Evolutionary conservation across 2,797 vertebrate genomes (phyloP).

Genomic region (Enteromius afrohamiltoni): DNA sequence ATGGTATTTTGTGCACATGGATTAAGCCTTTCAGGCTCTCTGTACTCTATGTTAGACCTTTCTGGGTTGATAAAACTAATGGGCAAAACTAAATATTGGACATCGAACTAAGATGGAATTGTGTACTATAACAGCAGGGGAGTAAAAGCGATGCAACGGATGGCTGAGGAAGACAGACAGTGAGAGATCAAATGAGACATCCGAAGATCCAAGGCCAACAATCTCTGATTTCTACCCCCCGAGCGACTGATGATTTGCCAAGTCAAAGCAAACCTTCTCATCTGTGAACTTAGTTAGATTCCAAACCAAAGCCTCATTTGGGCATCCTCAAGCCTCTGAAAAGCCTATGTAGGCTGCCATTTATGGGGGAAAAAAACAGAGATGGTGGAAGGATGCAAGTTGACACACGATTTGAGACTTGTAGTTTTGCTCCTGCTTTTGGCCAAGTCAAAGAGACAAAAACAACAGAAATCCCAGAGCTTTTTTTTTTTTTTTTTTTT

Average conservation of each 20-base stretch:
- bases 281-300: constrained; percentile 55
- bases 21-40: constrained; percentile 6
- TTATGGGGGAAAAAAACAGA: constrained; percentile 8
- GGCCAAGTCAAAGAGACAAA: constrained; percentile 26
- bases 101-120: constrained; percentile 10
- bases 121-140: constrained; percentile 40
- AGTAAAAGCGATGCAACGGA: constrained; percentile 44
- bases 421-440: constrained; percentile 26
- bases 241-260: constrained; percentile 60
- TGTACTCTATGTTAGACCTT: not conserved
- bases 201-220: constrained; percentile 58
- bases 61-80: not conserved
- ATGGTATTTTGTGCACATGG: not conserved
- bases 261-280: constrained; percentile 61
- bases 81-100: constrained; percentile 1
- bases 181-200: constrained; percentile 62
- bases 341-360: constrained; percentile 50
- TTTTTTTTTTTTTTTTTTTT: not conserved
- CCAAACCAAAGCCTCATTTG: constrained; percentile 54
- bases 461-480: constrained; percentile 17
- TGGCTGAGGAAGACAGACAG: constrained; percentile 54
- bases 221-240: constrained; percentile 58
- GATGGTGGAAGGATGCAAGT: constrained; percentile 30
- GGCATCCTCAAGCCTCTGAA: constrained; percentile 40
- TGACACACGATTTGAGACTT: constrained; percentile 38